A percentile compares a stretch with the other conserved stretches of the same genome.
Evolutionary conservation across 2,888 invertebrate species (phyloP).

Genomic region (Trypoxylon attenuatum): DNA sequence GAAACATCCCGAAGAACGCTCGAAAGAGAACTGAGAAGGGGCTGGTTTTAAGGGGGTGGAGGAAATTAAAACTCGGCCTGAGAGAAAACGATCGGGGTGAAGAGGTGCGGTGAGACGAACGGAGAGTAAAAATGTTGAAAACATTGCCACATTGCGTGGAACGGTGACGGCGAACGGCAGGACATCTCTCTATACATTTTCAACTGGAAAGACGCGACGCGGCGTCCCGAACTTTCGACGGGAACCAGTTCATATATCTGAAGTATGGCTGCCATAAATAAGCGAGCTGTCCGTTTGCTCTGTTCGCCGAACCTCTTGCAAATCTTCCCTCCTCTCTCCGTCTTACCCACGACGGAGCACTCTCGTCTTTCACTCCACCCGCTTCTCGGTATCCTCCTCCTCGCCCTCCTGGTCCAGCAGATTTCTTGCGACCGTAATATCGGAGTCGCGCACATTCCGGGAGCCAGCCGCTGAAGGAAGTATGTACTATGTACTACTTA

Average conservation of each 20-base stretch:
- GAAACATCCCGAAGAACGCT: too few relatives aligned
- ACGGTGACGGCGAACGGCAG: slow-evolving; percentile 60
- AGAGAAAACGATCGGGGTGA: too few relatives aligned
- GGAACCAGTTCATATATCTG: slow-evolving; percentile 75
- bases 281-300: slow-evolving; percentile 72
- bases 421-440: slow-evolving; percentile 52
- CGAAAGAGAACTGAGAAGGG: too few relatives aligned
- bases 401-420: slow-evolving; percentile 25
- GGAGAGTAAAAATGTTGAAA: too few relatives aligned
- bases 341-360: slow-evolving; percentile 3
- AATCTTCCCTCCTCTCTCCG: slow-evolving; percentile 36
- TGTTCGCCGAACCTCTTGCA: slow-evolving; percentile 65
- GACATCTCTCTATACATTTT: slow-evolving; percentile 71
- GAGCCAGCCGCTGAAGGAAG: slow-evolving; percentile 34
- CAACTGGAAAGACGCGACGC: slow-evolving; percentile 72
- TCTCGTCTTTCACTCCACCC: neutral
- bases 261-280: slow-evolving; percentile 75
- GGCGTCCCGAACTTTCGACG: slow-evolving; percentile 73
- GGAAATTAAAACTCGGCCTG: too few relatives aligned
- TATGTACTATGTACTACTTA: too few relatives aligned
- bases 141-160: slow-evolving; percentile 65
- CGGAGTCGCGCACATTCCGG: slow-evolving; percentile 43
- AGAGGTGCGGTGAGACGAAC: too few relatives aligned
- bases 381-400: slow-evolving; percentile 6
- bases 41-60: too few relatives aligned